A percentile compares a stretch with the other conserved stretches of the same genome.
phyloP scores from a whole-genome alignment of 2,888 invertebrate species.

The Gonocerus acuteangulatus region DNA sequence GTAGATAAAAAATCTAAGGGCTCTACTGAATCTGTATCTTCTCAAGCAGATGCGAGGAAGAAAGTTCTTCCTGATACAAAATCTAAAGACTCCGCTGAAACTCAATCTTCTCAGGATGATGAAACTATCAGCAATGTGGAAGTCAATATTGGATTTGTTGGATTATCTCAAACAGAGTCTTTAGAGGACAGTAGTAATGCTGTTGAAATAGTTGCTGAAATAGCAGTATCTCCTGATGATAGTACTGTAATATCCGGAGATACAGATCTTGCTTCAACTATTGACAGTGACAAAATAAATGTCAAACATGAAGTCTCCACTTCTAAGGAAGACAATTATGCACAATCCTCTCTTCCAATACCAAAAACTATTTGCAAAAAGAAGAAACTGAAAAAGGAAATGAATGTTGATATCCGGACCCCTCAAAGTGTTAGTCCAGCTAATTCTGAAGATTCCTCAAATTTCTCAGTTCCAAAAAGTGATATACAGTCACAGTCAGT shows the following conservation, averaged over 20 bases:
- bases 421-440: constrained; percentile 1
- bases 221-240: not conserved
- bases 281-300: not conserved
- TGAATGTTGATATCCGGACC: not conserved
- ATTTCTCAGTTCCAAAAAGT: not conserved
- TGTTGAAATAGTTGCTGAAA: constrained; percentile 7
- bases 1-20: no score
- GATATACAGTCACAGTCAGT: not conserved
- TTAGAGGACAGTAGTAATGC: constrained; percentile 1
- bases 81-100: constrained; percentile 1
- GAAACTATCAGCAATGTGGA: constrained; percentile 8
- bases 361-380: not conserved
- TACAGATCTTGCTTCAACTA: constrained; percentile 6
- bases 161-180: not conserved
- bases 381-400: constrained; percentile 16
- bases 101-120: constrained; percentile 13
- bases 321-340: not conserved
- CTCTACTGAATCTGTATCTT: no score
- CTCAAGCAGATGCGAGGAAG: no score
- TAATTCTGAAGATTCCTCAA: not conserved
- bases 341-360: not conserved
- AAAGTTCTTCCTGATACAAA: no score
- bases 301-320: no score
- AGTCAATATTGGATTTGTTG: constrained; percentile 8
- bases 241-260: constrained; percentile 2